Evolutionary conservation across 2,888 invertebrate genomes (phyloP).

Genomic region (Stenurella melanura): DNA sequence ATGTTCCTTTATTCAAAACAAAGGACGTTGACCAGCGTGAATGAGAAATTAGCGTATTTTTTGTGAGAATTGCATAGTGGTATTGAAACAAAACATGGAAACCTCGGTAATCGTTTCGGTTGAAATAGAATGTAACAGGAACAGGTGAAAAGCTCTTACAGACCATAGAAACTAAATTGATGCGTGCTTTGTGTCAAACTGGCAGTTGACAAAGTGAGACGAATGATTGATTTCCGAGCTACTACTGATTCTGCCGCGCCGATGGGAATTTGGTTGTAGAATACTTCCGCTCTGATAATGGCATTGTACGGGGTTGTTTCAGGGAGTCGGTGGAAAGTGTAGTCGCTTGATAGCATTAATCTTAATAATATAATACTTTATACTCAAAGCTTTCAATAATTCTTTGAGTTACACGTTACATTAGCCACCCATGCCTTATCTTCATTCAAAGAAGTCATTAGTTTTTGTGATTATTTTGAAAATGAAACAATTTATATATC

Average conservation of each 20-base stretch:
- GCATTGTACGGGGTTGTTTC: not conserved
- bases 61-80: constrained; percentile 12
- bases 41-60: constrained; percentile 26
- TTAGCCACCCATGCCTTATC: too few relatives aligned
- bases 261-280: constrained; percentile 16
- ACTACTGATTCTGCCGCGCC: constrained; percentile 14
- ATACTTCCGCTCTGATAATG: constrained; percentile 7
- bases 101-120: constrained; percentile 27
- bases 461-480: too few relatives aligned
- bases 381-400: too few relatives aligned
- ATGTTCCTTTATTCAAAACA: constrained; percentile 10
- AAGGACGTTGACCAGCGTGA: constrained; percentile 10
- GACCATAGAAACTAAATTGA: constrained; percentile 49
- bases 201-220: constrained; percentile 48
- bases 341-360: not conserved
- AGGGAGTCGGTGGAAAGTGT: not conserved
- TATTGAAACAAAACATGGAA: constrained; percentile 21
- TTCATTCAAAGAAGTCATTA: too few relatives aligned
- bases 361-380: too few relatives aligned
- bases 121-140: constrained; percentile 17
- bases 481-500: too few relatives aligned
- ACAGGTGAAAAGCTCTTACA: constrained; percentile 38
- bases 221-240: constrained; percentile 37
- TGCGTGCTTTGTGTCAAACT: constrained; percentile 44
- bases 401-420: too few relatives aligned